Percentiles rank a stretch among this genome's conserved stretches.
Conservation (phyloP, 1,140 invertebrate genomes). For the Rhopalosiphum maidis region DNA sequence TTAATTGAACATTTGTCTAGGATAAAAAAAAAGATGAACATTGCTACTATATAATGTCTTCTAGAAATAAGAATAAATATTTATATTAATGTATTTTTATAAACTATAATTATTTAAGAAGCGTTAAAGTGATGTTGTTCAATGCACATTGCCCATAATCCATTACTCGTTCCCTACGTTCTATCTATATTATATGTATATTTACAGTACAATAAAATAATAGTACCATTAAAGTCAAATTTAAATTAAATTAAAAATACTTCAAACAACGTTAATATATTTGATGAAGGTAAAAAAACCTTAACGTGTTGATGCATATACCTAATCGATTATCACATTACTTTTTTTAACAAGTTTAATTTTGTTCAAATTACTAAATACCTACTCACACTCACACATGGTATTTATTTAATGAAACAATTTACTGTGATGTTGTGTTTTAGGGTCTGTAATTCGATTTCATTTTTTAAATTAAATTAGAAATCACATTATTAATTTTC, state of each 20-base stretch:
- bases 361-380: neutral
- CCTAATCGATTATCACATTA: neutral
- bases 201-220: neutral
- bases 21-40: neutral
- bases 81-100: neutral
- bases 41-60: neutral
- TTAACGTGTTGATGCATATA: neutral
- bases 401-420: neutral
- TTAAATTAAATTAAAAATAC: neutral
- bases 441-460: neutral
- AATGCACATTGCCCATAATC: neutral
- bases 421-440: neutral
- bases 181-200: neutral
- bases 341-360: neutral
- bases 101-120: neutral
- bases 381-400: neutral
- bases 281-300: neutral
- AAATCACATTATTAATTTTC: neutral
- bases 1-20: neutral
- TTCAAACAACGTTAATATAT: neutral
- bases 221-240: neutral
- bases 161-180: neutral
- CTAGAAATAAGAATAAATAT: neutral
- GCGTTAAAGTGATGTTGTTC: neutral
- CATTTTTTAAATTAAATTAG: neutral